A percentile compares a stretch with the other conserved stretches of the same genome.
These are phyloP conservation scores for Troides helena DNA, from an alignment of 2,888 invertebrate species.

Conservation along the genomic window DNA sequence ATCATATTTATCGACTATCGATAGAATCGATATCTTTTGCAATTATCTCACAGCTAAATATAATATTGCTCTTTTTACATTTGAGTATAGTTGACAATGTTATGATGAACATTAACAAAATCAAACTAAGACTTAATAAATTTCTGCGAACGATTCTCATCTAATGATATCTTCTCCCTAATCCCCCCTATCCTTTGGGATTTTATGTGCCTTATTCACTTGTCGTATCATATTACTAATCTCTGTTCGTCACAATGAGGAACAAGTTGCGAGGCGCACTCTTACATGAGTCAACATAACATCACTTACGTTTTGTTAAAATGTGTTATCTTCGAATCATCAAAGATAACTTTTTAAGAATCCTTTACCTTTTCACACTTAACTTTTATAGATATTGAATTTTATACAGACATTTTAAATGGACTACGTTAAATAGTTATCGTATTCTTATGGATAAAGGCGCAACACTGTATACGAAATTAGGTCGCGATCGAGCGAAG, in stretches of 20 bases:
- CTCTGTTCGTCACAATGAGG: slow-evolving; percentile 72
- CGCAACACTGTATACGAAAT: slow-evolving; percentile 31
- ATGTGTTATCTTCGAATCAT: slow-evolving; percentile 46
- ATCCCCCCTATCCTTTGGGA: slow-evolving; percentile 66
- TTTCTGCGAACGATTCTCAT: slow-evolving; percentile 35
- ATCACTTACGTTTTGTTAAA: slow-evolving; percentile 66
- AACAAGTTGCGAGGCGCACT: slow-evolving; percentile 62
- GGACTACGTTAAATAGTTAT: not conserved
- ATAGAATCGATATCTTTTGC: slow-evolving; percentile 19
- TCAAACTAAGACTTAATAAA: not conserved
- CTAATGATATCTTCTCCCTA: slow-evolving; percentile 64
- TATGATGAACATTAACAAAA: too few relatives aligned
- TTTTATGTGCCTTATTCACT: slow-evolving; percentile 76
- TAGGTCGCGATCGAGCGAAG: slow-evolving; percentile 31
- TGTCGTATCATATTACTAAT: slow-evolving; percentile 79
- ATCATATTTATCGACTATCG: slow-evolving; percentile 37
- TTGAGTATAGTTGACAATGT: too few relatives aligned
- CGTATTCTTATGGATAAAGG: slow-evolving; percentile 29
- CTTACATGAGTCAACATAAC: slow-evolving; percentile 68
- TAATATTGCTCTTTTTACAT: too few relatives aligned
- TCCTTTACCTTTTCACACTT: too few relatives aligned
- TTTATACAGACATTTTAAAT: too few relatives aligned
- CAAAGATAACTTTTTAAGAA: not conserved
- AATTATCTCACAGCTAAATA: too few relatives aligned
- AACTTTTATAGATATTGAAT: too few relatives aligned